Base-by-base conservation (phyloP, 2,888 invertebrate species). In the Chloroclysta siterata region DNA sequence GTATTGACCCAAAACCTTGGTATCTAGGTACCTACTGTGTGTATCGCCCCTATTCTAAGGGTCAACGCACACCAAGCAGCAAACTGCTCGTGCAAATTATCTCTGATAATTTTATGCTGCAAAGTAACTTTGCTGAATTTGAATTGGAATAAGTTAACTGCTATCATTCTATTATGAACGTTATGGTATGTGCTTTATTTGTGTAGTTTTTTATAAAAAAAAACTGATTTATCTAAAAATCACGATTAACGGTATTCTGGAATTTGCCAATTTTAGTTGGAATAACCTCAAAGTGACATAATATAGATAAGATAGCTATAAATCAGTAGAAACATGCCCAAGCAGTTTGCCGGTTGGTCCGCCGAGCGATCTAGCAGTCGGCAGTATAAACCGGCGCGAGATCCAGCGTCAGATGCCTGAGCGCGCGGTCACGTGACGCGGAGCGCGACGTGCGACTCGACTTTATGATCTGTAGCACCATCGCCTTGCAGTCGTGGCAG, bases 381-480 rank as follows among this genome's bases (percentile, higher is more conserved):
- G 90, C 89, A 13, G 95, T 94, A 85, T 97, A 97, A 69, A 97
- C 96, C 47, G 97, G 97, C 78, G 97, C 97, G 68, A 97, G 93
- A 90, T 97, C 97, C 52, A 97, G 94, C 46, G 97, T 97, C 79
- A 97, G 95, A 87, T 96, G 96, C 65, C 97, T 94, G 71, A 97
- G 94, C 72, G 97, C 96, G 83, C 97, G 95, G 93, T 97, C 97
- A 75, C 97, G 94, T 63, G 96, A 96, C 62, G 97, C 97, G 63
- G 98, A 96, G 77, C 97, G 95, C 68, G 65, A 96, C 63, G 96
- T 96, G 84, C 96, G 95, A 48, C 64, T 64, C 14, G 64, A 97
- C 88, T 97, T 96, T 83, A 98, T 98, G 84, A 98, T 98, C 92
- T 98, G 97, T 76, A 98, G 95, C 65, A 98, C 97, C 96, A 98